phyloP scores from a whole-genome alignment of 2,888 invertebrate species.

The Lymantria monacha region DNA sequence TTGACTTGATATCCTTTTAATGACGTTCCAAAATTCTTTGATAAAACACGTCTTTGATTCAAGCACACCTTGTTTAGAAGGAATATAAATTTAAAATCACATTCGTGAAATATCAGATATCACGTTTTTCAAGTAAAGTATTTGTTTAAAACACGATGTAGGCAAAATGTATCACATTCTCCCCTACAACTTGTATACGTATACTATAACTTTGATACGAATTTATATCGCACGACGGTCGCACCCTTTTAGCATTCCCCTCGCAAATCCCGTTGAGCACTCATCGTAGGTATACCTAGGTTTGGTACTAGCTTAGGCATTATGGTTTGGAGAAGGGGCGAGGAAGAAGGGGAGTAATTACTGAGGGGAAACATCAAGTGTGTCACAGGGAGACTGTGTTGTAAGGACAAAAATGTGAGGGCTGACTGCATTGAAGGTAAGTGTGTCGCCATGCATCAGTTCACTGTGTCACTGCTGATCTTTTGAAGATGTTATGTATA shows the following conservation, averaged over 20 bases:
- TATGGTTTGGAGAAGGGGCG: slow-evolving; percentile 51
- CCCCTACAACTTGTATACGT: slow-evolving; percentile 37
- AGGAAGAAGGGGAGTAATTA: slow-evolving; percentile 70
- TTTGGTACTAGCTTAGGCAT: slow-evolving; percentile 59
- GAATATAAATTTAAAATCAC: slow-evolving; percentile 26
- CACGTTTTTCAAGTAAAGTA: slow-evolving; percentile 36
- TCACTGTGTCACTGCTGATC: slow-evolving; percentile 80
- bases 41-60: slow-evolving; percentile 35
- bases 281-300: slow-evolving; percentile 65
- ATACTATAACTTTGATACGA: slow-evolving; percentile 50
- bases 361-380: slow-evolving; percentile 75
- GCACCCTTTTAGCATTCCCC: slow-evolving; percentile 76
- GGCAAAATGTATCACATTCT: slow-evolving; percentile 38
- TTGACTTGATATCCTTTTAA: slow-evolving; percentile 57
- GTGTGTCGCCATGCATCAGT: slow-evolving; percentile 75
- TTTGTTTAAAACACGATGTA: slow-evolving; percentile 55
- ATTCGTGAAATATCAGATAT: slow-evolving; percentile 29
- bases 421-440: slow-evolving; percentile 70
- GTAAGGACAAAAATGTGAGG: slow-evolving; percentile 77
- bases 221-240: slow-evolving; percentile 61
- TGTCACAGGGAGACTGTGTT: slow-evolving; percentile 78
- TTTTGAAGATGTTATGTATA: slow-evolving; percentile 54
- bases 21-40: slow-evolving; percentile 50
- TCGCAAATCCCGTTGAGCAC: slow-evolving; percentile 66
- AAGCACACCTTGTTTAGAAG: slow-evolving; percentile 22